Conservation (phyloP, 2,113 vertebrate species). For the Channa maculata region DNA sequence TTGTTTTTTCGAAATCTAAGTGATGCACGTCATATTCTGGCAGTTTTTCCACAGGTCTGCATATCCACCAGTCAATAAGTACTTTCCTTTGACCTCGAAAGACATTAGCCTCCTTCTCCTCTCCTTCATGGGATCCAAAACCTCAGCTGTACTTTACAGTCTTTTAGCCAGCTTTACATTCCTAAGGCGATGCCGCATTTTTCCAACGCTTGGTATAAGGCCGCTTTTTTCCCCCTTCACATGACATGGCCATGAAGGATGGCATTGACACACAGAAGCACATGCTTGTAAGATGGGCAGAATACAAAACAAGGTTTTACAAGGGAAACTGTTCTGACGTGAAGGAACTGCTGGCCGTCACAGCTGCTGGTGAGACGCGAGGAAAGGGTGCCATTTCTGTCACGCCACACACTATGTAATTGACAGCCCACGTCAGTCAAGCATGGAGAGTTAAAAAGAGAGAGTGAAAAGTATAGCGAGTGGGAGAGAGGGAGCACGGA, state of each 20-base stretch:
- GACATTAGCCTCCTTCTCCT: conserved; percentile 57
- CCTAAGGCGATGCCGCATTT: conserved; percentile 26
- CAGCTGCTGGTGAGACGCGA: conserved; percentile 36
- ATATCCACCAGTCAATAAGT: too few species aligned
- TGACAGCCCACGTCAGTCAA: conserved; percentile 56
- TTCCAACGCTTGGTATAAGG: not conserved
- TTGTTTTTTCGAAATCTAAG: too few species aligned
- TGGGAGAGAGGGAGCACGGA: conserved; percentile 33
- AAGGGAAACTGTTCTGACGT: conserved; percentile 34
- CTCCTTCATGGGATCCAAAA: conserved; percentile 32
- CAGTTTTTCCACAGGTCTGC: too few species aligned
- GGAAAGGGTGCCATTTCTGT: conserved; percentile 40
- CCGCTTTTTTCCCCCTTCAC: conserved; percentile 20
- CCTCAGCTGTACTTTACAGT: conserved; percentile 26
- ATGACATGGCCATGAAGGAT: conserved; percentile 60
- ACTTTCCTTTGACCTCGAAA: conserved; percentile 42
- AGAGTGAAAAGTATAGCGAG: conserved; percentile 17
- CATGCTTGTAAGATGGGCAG: conserved; percentile 37
- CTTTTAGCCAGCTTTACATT: not conserved
- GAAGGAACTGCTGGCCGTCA: conserved; percentile 34
- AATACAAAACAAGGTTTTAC: conserved; percentile 44
- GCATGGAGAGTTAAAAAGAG: conserved; percentile 27
- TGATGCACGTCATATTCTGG: too few species aligned
- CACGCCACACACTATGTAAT: conserved; percentile 34
- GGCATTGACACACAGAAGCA: conserved; percentile 42